Conservation (phyloP, 2,797 vertebrate species). For the Macrochelys suwanniensis region DNA sequence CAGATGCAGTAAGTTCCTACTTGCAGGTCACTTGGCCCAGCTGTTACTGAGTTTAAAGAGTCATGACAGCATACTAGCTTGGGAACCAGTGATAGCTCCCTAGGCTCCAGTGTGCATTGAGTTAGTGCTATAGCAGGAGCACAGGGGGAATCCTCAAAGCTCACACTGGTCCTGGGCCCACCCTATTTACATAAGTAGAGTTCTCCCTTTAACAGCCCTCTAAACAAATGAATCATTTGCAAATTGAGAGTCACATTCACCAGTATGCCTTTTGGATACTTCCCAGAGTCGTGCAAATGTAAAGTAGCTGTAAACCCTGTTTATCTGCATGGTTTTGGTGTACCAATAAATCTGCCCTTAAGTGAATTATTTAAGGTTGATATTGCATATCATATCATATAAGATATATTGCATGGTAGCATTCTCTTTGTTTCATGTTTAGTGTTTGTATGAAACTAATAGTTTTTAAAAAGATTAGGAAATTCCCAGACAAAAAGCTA, state of each 20-base stretch:
- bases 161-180: not conserved
- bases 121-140: not conserved
- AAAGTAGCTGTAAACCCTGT: not conserved
- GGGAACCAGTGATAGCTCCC: not conserved
- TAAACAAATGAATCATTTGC: not conserved
- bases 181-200: not conserved
- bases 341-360: not conserved
- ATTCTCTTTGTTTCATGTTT: not conserved
- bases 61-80: not conserved
- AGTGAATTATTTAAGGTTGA: not conserved
- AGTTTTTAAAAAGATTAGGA: not conserved
- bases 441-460: not conserved
- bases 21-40: not conserved
- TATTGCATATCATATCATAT: not conserved
- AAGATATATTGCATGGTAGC: not conserved
- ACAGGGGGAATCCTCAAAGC: not conserved
- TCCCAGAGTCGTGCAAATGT: not conserved
- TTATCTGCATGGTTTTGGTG: not conserved
- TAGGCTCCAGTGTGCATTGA: not conserved
- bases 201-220: conserved; percentile 31
- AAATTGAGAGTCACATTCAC: not conserved
- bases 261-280: not conserved
- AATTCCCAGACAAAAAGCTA: not conserved
- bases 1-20: not conserved
- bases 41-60: not conserved